Conservation (phyloP, 2,797 vertebrate genomes). For the Sternarchorhynchus goeldii region DNA sequence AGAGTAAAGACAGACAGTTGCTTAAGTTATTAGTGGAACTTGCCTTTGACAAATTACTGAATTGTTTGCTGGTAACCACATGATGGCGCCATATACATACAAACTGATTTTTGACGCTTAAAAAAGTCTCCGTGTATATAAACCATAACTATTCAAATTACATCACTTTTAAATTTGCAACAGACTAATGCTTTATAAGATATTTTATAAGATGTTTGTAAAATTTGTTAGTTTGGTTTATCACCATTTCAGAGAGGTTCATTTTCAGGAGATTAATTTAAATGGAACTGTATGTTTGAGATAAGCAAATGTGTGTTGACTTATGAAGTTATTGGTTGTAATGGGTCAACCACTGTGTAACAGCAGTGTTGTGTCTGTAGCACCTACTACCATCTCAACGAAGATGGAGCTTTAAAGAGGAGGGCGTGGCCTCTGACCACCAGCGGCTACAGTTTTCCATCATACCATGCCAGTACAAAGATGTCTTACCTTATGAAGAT, state of each 20-base stretch:
- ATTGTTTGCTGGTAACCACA: constrained; percentile 49
- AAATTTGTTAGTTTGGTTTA: background rate
- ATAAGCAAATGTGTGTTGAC: background rate
- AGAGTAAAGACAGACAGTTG: too few species aligned
- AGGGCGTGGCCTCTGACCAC: background rate
- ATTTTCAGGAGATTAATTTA: background rate
- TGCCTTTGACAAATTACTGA: background rate
- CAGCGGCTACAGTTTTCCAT: constrained; percentile 30
- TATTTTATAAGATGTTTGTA: too few species aligned
- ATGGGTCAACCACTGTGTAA: constrained; percentile 16
- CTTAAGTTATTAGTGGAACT: background rate
- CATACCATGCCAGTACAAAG: constrained; percentile 36
- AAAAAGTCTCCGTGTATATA: constrained; percentile 15
- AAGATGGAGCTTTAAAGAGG: constrained; percentile 58
- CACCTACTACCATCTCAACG: constrained; percentile 53
- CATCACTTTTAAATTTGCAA: background rate
- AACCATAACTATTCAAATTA: constrained; percentile 38
- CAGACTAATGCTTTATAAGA: too few species aligned
- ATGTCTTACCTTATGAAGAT: background rate
- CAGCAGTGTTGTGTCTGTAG: constrained; percentile 59
- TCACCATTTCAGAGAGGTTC: background rate
- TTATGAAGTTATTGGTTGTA: constrained; percentile 16
- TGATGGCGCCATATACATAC: constrained; percentile 66
- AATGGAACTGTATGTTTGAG: too few species aligned
- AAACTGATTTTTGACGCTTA: constrained; percentile 40